A percentile compares a stretch with the other conserved stretches of the same genome.
phyloP scores from a whole-genome alignment of 2,113 vertebrate genomes.

The Polypterus senegalus region DNA sequence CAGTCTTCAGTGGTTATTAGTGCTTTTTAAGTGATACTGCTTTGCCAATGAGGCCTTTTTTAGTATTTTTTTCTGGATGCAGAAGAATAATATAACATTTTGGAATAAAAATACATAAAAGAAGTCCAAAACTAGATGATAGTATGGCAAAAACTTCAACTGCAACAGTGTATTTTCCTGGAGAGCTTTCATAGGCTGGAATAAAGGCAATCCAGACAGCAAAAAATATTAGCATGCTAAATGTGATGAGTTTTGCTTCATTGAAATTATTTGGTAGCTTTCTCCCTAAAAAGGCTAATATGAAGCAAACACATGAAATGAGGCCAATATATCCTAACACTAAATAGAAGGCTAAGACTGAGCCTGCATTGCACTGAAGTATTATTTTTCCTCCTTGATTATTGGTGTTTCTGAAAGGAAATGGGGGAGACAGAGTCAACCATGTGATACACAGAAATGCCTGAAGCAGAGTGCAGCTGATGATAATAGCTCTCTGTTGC shows the following conservation, averaged over 20 bases:
- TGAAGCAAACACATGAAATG: too few species aligned
- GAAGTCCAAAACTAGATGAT: too few species aligned
- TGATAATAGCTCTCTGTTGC: slow-evolving; percentile 7
- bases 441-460: slow-evolving; percentile 3
- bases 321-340: slow-evolving; percentile 9
- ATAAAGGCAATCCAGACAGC: background rate
- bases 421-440: slow-evolving; percentile 1
- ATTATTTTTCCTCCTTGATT: slow-evolving; percentile 8
- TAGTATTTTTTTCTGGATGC: too few species aligned
- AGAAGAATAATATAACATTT: too few species aligned
- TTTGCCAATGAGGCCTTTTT: too few species aligned
- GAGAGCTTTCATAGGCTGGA: slow-evolving; percentile 10
- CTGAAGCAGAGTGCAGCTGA: slow-evolving; percentile 4
- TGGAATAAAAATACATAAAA: too few species aligned
- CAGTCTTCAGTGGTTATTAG: too few species aligned
- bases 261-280: background rate
- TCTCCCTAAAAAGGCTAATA: too few species aligned
- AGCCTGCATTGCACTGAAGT: slow-evolving; percentile 6
- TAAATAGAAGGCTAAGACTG: slow-evolving; percentile 7
- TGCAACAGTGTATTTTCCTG: slow-evolving; percentile 1
- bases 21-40: too few species aligned
- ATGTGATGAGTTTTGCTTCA: slow-evolving; percentile 4
- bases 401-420: slow-evolving; percentile 4
- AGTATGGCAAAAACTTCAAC: too few species aligned
- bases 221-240: too few species aligned